Conservation (phyloP, 2,888 invertebrate genomes). For the Crematogaster levior region DNA sequence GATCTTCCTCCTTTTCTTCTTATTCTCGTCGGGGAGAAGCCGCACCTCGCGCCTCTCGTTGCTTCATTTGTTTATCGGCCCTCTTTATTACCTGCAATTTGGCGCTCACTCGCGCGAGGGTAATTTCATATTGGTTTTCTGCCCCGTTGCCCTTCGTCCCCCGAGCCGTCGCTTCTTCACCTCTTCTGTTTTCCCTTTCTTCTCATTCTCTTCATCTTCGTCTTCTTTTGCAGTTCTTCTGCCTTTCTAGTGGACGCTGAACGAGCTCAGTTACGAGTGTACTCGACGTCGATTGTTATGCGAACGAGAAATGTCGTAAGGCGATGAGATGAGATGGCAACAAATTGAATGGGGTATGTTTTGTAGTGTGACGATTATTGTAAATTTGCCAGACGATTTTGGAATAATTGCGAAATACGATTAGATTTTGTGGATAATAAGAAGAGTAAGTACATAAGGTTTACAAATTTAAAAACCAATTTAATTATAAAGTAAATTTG, state of each 20-base stretch:
- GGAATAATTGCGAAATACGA: neutral
- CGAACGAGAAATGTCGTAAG: slow-evolving; percentile 61
- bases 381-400: neutral
- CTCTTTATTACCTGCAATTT: slow-evolving; percentile 84
- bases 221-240: slow-evolving; percentile 26
- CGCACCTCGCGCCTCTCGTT: slow-evolving; percentile 77
- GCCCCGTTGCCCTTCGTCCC: slow-evolving; percentile 61
- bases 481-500: neutral
- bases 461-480: neutral
- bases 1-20: slow-evolving; percentile 54
- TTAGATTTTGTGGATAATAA: neutral
- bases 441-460: neutral
- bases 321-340: slow-evolving; percentile 53
- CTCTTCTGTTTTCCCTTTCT: slow-evolving; percentile 33
- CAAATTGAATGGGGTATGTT: slow-evolving; percentile 37
- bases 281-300: slow-evolving; percentile 56
- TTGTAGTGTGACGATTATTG: slow-evolving; percentile 25
- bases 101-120: slow-evolving; percentile 81
- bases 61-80: slow-evolving; percentile 84
- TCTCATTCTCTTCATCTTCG: slow-evolving; percentile 57
- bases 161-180: slow-evolving; percentile 40
- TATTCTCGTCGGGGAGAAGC: slow-evolving; percentile 64
- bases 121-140: slow-evolving; percentile 84
- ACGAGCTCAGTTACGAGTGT: slow-evolving; percentile 68
- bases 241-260: slow-evolving; percentile 34